phyloP scores from a whole-genome alignment of 2,888 invertebrate genomes.

The Nomada lathburiana region DNA sequence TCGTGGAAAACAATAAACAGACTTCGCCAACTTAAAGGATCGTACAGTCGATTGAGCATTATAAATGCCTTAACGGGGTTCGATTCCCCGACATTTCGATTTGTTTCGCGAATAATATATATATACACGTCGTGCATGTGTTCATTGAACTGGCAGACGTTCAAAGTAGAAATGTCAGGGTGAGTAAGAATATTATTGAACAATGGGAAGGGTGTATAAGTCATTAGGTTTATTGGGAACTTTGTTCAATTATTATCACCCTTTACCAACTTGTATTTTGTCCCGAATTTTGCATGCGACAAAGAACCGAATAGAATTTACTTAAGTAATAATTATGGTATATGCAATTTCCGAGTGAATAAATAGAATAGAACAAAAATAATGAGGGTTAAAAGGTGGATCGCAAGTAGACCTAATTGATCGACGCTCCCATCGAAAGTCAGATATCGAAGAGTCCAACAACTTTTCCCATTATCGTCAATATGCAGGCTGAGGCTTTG shows the following conservation, averaged over 20 bases:
- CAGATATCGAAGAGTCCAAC: conserved; percentile 75
- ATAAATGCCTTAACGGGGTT: conserved; percentile 32
- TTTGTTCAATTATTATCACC: conserved; percentile 61
- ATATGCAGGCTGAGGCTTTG: conserved; percentile 74
- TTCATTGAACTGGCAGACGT: conserved; percentile 58
- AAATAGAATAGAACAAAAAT: background rate
- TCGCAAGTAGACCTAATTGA: conserved; percentile 76
- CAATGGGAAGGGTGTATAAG: conserved; percentile 37
- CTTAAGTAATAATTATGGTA: too few relatives aligned
- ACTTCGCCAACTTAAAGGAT: conserved; percentile 57
- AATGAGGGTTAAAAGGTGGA: conserved; percentile 29
- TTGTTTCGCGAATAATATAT: conserved; percentile 53
- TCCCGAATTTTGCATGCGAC: background rate
- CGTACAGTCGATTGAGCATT: conserved; percentile 54
- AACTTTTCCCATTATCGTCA: conserved; percentile 83
- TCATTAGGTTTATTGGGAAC: conserved; percentile 73
- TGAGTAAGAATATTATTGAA: too few relatives aligned
- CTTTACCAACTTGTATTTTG: background rate
- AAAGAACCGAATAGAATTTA: background rate
- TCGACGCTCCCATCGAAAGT: conserved; percentile 74
- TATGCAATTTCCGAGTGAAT: background rate
- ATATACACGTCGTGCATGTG: conserved; percentile 39
- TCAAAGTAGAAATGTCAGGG: conserved; percentile 10
- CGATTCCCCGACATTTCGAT: conserved; percentile 44
- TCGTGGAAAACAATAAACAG: conserved; percentile 77